Base-by-base conservation (phyloP, 2,113 vertebrate species). In the Otolemur garnettii region DNA sequence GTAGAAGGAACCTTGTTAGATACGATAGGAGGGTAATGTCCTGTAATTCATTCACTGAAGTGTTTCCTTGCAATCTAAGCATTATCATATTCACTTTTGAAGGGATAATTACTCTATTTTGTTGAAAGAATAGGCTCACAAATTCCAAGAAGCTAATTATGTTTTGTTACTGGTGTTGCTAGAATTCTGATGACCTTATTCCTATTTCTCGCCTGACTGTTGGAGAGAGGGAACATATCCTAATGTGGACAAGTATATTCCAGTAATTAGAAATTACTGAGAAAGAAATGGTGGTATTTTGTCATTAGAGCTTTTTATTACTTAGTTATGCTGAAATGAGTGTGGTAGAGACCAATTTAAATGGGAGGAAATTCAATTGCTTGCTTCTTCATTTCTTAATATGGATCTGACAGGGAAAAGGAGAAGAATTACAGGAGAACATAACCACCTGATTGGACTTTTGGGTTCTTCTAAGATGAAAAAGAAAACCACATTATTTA, bases 91-190 rank as follows among this genome's bases (percentile, higher is more conserved):
- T 91, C 91, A 59, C 50, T 96, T 97, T 82, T 59, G 94, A 93
- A 78, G 82, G 62, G 96, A 85, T 97, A 95, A 75, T 94, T 97
- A 92, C 55, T 92, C 17, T 96, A 81, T 1, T 95, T 94, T 96
- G 77, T 93, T 91, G 88, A 93, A 95, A 79, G 89, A 91, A 91
- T 82, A 60, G 30, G 66, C 78, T 97, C 90, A 82, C 97, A 97
- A 97, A 95, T 97, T 97, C 92, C 38, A 92, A 35, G 95, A 93
- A 97, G 79, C 96, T 98, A 93, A 98, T 98, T 97, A 91, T 82
- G 60, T 93, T 95, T 69, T 87, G 71, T 95, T 97, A 90, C 30
- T 89, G 66, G 14, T 84, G 55, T 97, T 97, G 55, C 83, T 87
- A 88, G 95, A 98, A 97, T 92, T 60, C 82, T 93, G 97, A 42